These are phyloP conservation scores for Hystrix cristata DNA, from an alignment of 2,113 vertebrate genomes.

Conservation along the genomic window DNA sequence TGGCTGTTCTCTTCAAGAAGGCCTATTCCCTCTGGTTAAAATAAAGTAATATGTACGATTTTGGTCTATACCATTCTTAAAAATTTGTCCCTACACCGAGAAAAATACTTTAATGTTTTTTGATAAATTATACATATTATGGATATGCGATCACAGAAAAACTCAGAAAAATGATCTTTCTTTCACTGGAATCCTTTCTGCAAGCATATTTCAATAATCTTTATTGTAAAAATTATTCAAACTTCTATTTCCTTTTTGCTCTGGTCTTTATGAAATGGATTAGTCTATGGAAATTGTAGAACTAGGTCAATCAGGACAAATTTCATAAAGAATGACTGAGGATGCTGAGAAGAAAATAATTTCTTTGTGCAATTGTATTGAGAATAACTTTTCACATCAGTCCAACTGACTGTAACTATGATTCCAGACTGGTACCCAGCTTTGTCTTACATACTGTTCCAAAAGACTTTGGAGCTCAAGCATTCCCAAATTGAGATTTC, in stretches of 20 bases:
- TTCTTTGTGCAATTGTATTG: constrained; percentile 54
- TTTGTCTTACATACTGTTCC: not conserved
- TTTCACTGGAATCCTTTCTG: constrained; percentile 29
- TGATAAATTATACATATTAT: not conserved
- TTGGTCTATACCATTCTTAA: constrained; percentile 17
- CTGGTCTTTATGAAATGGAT: constrained; percentile 29
- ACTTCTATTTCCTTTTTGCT: constrained; percentile 31
- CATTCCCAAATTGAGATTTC: not conserved
- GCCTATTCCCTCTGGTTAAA: not conserved
- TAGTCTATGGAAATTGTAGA: constrained; percentile 16
- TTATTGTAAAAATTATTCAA: constrained; percentile 48
- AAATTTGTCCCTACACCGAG: not conserved
- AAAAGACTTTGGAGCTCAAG: not conserved
- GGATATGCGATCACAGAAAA: constrained; percentile 12
- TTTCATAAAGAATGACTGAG: not conserved
- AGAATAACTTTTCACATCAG: constrained; percentile 12
- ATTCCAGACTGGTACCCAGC: not conserved
- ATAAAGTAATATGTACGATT: not conserved
- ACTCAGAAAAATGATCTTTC: not conserved
- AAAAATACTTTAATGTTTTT: constrained; percentile 10
- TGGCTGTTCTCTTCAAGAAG: not conserved
- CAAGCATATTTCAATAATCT: constrained; percentile 50
- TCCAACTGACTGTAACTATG: not conserved
- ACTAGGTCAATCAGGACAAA: constrained; percentile 4
- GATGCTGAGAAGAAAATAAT: constrained; percentile 53